A percentile compares a stretch with the other conserved stretches of the same genome.
Evolutionary conservation across 2,888 invertebrate genomes (phyloP).

Genomic region (Folsomia candida): DNA sequence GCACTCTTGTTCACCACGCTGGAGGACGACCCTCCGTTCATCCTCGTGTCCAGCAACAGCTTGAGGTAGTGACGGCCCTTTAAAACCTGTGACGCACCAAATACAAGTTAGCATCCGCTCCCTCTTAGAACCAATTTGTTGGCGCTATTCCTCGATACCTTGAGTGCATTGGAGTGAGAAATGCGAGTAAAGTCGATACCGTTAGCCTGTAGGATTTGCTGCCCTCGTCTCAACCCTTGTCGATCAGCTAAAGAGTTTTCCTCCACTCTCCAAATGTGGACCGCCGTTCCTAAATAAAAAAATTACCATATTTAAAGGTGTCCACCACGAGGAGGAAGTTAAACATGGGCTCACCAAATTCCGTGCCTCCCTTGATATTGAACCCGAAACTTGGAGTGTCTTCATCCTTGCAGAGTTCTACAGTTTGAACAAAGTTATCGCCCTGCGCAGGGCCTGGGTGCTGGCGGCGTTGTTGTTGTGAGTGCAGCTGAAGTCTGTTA

Average conservation of each 20-base stretch:
- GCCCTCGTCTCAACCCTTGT: constrained; percentile 83
- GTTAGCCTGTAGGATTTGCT: constrained; percentile 92
- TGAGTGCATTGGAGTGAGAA: constrained; percentile 28
- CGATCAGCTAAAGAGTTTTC: constrained; percentile 86
- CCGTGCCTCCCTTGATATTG: constrained; percentile 48
- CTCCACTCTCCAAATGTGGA: constrained; percentile 87
- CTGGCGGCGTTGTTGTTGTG: neutral
- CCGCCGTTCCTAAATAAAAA: constrained; percentile 55
- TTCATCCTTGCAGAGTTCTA: constrained; percentile 24
- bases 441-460: too few relatives aligned
- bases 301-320: too few relatives aligned
- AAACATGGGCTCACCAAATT: constrained; percentile 34
- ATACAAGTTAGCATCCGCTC: neutral
- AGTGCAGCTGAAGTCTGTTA: too few relatives aligned
- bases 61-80: constrained; percentile 25
- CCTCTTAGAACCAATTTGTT: neutral
- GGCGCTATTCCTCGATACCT: too few relatives aligned
- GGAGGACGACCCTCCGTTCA: neutral
- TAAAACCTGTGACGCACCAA: constrained; percentile 20
- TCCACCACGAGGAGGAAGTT: neutral
- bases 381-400: constrained; percentile 42
- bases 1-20: neutral
- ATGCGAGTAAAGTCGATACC: constrained; percentile 79
- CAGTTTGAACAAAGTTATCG: neutral
- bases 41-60: constrained; percentile 18